Percentiles rank a stretch among this genome's conserved stretches.
These are phyloP conservation scores for Emydoidea blandingii DNA, from an alignment of 2,797 vertebrate species.

Conservation along the genomic window DNA sequence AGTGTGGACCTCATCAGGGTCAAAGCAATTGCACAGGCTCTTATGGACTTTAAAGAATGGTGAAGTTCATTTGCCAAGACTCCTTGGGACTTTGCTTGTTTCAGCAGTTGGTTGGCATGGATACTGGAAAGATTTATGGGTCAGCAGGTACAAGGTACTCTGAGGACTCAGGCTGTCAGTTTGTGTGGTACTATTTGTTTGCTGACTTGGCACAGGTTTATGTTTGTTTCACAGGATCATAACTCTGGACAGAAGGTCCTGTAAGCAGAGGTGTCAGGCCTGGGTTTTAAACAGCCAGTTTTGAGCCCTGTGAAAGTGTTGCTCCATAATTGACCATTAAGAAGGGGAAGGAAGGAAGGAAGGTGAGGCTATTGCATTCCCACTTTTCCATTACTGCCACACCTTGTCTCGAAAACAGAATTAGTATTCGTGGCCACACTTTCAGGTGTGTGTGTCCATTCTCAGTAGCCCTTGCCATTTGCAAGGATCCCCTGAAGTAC, in stretches of 20 bases:
- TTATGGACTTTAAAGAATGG: not conserved
- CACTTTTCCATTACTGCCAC: not conserved
- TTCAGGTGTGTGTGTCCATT: not conserved
- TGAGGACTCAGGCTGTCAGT: not conserved
- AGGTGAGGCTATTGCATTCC: not conserved
- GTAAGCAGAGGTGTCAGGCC: not conserved
- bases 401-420: not conserved
- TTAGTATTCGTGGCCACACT: not conserved
- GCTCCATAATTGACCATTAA: not conserved
- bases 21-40: not conserved
- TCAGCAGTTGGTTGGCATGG: not conserved
- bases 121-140: not conserved
- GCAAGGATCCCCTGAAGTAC: not conserved
- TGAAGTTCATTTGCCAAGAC: not conserved
- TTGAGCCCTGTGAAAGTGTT: not conserved
- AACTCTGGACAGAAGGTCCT: not conserved
- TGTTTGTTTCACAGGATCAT: not conserved
- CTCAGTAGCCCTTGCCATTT: not conserved
- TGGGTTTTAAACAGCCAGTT: not conserved
- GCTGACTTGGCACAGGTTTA: not conserved
- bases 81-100: not conserved
- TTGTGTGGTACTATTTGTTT: not conserved
- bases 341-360: not conserved
- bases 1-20: not conserved
- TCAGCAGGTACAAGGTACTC: not conserved